These are phyloP conservation scores for Coptotermes formosanus DNA, from an alignment of 1,140 invertebrate species.

Conservation along the genomic window DNA sequence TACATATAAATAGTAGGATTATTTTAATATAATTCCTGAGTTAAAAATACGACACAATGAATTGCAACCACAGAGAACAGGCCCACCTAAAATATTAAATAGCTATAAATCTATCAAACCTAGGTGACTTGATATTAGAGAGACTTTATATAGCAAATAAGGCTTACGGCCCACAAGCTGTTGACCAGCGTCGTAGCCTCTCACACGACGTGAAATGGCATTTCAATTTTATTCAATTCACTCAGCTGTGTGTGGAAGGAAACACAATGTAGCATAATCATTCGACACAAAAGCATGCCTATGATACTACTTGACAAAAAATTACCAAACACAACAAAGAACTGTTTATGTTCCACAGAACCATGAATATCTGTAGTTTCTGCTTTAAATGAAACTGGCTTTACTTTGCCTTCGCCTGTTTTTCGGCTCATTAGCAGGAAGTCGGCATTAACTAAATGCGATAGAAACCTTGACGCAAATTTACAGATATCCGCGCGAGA, in stretches of 20 bases:
- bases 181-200: too few species aligned
- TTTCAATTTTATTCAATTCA: background rate
- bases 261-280: background rate
- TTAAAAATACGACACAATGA: too few species aligned
- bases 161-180: too few species aligned
- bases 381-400: background rate
- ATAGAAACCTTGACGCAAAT: too few species aligned
- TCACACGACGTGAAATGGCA: background rate
- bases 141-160: too few species aligned
- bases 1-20: too few species aligned
- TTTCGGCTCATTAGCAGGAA: too few species aligned
- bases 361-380: background rate
- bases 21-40: too few species aligned
- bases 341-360: background rate
- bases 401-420: background rate
- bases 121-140: too few species aligned
- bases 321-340: background rate
- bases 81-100: too few species aligned
- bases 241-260: background rate
- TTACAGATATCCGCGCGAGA: background rate
- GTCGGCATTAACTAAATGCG: background rate
- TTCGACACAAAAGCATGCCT: background rate
- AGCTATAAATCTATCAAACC: too few species aligned
- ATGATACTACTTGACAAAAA: background rate
- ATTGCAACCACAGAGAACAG: too few species aligned